phyloP scores from a whole-genome alignment of 2,113 vertebrate genomes.

The Pipra filicauda region DNA sequence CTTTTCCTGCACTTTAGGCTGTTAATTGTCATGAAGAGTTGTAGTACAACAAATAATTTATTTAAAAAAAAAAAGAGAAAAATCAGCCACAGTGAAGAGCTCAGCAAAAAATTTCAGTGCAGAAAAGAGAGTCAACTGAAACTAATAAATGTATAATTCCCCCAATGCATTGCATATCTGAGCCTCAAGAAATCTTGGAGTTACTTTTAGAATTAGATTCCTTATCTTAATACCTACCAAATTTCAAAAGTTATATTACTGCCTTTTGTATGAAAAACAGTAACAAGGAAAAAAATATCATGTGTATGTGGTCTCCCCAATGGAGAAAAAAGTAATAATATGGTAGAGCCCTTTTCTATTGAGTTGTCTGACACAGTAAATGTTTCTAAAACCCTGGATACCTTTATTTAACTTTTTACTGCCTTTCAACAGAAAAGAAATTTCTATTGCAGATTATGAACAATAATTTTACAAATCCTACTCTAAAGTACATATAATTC shows the following conservation, averaged over 20 bases:
- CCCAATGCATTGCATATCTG: neutral
- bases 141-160: neutral
- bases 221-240: neutral
- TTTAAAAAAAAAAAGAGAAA: neutral
- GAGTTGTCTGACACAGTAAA: conserved; percentile 3
- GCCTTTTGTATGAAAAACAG: neutral
- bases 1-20: neutral
- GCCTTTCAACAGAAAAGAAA: neutral
- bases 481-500: neutral
- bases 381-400: neutral
- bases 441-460: neutral
- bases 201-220: conserved; percentile 2
- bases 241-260: neutral
- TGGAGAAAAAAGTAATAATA: neutral
- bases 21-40: neutral
- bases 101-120: neutral
- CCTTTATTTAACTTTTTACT: neutral
- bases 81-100: neutral
- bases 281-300: neutral
- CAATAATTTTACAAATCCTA: neutral
- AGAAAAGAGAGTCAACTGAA: neutral
- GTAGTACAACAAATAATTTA: neutral
- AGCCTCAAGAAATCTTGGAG: neutral
- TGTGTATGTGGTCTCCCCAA: neutral
- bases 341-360: neutral